Conservation (phyloP, 2,113 vertebrate genomes). For the Fulmarus glacialis region DNA sequence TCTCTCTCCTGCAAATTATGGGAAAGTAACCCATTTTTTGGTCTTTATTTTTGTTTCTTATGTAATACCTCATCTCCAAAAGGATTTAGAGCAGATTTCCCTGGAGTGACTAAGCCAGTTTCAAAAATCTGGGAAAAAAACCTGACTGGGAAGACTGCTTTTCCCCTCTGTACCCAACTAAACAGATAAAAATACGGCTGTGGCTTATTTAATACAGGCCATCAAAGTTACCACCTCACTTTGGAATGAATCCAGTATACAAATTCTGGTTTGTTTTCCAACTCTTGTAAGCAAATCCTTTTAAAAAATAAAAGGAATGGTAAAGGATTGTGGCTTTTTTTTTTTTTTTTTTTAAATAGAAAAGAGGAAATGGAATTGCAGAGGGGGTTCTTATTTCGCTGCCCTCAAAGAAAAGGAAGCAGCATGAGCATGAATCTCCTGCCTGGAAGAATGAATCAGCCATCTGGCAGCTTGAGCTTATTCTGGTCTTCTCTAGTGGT, state of each 20-base stretch:
- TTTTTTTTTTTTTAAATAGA: neutral
- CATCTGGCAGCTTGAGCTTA: slow-evolving; percentile 13
- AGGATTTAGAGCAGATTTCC: slow-evolving; percentile 41
- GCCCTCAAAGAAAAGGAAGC: slow-evolving; percentile 15
- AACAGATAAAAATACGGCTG: neutral
- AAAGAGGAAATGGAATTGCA: neutral
- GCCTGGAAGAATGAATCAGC: slow-evolving; percentile 38
- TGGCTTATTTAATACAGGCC: neutral
- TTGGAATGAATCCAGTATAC: neutral
- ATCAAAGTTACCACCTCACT: neutral
- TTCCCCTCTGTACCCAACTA: neutral
- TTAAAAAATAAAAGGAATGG: neutral
- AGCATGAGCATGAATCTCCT: neutral
- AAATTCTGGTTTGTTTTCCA: neutral
- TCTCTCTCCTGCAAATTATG: neutral
- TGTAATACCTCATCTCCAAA: slow-evolving; percentile 51
- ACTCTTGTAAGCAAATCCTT: neutral
- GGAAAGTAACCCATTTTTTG: slow-evolving; percentile 40
- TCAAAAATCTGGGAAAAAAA: neutral
- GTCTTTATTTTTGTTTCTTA: slow-evolving; percentile 49
- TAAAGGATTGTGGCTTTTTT: neutral
- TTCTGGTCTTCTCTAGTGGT: neutral
- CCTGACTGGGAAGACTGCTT: neutral
- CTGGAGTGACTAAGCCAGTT: slow-evolving; percentile 11
- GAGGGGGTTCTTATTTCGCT: neutral